Evolutionary conservation across 1,140 invertebrate genomes (phyloP), one percentile per base, ranked within the genome.

Genomic region (Diplogasteroides magnus): DNA sequence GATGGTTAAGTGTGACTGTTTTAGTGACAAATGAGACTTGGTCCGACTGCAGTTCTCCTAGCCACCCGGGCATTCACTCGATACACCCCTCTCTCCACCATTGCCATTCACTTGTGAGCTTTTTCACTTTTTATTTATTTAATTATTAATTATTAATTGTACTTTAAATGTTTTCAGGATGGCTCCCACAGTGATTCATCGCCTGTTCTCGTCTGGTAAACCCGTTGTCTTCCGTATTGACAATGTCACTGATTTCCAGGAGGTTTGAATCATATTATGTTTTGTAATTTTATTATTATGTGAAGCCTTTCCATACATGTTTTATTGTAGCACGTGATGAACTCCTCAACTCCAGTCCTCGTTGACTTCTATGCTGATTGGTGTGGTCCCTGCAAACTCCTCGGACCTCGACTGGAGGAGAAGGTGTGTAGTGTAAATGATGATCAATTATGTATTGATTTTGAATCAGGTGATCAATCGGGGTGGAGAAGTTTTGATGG

Each of bases 341-440:
- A 71, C 29, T 71, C 90, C n/a, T 85, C 87, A 19, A 91, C 90
- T 78, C 85, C 97, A 77, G 90, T 96, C 28, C 88, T 96, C 29
- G 89, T 97, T 67, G 92, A 94, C 82, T 87, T 87, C 69, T 85
- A 79, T 77, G 86, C 87, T 19, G 82, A 80, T 2, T 87, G 87
- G 86, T 88, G 87, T 84, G 93, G 92, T 0, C 94, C 94, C 14
- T 97, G 94, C 86, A 92, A 91, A 84, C 87, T 89, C 84, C 94
- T 97, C 83, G 88, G 89, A 2, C 94, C 94, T 13, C 89, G 85
- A 72, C 74, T 88, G 59, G 81, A 86, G 74, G 85, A 64, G 15
- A 71, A 71, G 61, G 69, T 67, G 26, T 19, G 13, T 28, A 13
- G 29, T 2, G 2, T 62, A 19, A 28, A 26, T 15, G 29, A 28